Evolutionary conservation across 2,113 vertebrate species (phyloP).

Genomic region (Psittacus erithacus): DNA sequence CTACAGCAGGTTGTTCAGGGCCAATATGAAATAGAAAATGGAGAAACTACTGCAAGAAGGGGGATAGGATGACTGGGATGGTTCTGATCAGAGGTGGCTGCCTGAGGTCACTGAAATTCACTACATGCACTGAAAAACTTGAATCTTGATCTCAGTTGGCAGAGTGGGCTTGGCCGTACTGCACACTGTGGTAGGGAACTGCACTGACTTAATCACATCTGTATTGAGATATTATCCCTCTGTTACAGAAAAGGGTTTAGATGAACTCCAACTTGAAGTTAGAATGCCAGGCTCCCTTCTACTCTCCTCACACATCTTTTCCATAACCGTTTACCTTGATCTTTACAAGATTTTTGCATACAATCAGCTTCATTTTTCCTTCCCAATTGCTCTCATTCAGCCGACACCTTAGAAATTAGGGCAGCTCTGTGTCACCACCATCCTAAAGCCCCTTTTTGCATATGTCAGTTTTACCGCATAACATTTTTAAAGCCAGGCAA

Average conservation of each 20-base stretch:
- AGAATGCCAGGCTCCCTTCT: neutral
- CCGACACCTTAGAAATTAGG: neutral
- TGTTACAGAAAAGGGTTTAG: neutral
- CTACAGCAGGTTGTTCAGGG: too few species aligned
- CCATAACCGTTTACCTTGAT: neutral
- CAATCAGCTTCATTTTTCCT: neutral
- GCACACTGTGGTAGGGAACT: neutral
- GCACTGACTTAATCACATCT: constrained; percentile 8
- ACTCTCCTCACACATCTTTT: neutral
- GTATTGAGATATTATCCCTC: constrained; percentile 1
- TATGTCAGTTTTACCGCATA: neutral
- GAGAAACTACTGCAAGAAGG: neutral
- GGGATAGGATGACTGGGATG: neutral
- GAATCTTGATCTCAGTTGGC: neutral
- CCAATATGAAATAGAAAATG: neutral
- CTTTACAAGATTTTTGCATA: neutral
- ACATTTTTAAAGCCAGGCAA: neutral
- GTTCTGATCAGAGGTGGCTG: neutral
- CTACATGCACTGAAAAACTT: neutral
- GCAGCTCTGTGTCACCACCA: neutral
- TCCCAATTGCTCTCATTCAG: neutral
- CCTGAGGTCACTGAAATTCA: neutral
- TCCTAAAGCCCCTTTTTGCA: neutral
- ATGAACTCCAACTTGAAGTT: neutral
- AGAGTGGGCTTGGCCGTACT: neutral